Base-by-base conservation (phyloP, 1,140 invertebrate genomes). In the Magallana ariakensis region DNA sequence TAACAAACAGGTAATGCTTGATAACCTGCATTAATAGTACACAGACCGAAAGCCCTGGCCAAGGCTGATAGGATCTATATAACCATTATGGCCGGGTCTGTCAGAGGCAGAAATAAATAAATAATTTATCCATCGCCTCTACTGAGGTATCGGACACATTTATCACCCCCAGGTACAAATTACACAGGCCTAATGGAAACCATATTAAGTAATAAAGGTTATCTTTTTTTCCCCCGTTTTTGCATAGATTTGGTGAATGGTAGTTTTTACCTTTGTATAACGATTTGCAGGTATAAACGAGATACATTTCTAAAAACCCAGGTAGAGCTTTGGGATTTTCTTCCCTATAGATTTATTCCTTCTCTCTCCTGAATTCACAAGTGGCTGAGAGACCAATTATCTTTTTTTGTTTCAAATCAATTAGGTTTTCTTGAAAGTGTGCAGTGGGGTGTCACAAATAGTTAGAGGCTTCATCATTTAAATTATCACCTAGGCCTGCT, bases 401-500 rank as follows among this genome's bases (percentile, higher is more conserved):
- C 66, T 33, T 75, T 46, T 46, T 46, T 75, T 75, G 66, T 75
- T 75, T 75, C 66, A 75, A 75, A 75, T 75, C 66, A 75, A 75
- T 75, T 75, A 75, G 66, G 22, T 11, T 75, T 75, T 26, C 66
- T 26, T 22, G 19, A 75, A 75, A 75, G 66, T 75, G 66, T 75
- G 66, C 22, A 75, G 10, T 75, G 19, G 22, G 22, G 66, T 75
- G 66, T 75, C 66, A 26, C 66, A 75, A 75, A 75, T 13, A 13
- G 22, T 33, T 75, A 75, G 33, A 26, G 66, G 22, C 22, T 26
- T 33, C 66, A 75, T 75, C 66, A 75, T 4, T 75, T 75, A 75
- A 33, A 75, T 75, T 26, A 75, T 75, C 66, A 75, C 66, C 22
- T 75, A 11, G 22, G 33, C 66, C 33, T 75, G 66, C 22, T 75